Conservation (phyloP, 1,140 invertebrate genomes). For the Aphaenogaster ashmeadi region DNA sequence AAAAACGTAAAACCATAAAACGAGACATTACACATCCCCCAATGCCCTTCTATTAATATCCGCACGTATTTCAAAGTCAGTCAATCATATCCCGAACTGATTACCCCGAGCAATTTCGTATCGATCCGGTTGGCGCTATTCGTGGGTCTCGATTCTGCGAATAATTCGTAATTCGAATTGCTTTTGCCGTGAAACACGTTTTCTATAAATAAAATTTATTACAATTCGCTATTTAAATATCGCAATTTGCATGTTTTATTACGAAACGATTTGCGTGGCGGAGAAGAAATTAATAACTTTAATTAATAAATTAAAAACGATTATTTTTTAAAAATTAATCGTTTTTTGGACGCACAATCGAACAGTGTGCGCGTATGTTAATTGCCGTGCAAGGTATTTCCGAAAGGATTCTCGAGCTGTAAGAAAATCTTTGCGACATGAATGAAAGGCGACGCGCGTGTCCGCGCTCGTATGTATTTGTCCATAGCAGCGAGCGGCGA, state of each 20-base stretch:
- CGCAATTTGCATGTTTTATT: background rate
- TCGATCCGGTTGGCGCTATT: constrained; percentile 63
- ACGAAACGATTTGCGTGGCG: background rate
- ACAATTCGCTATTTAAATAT: background rate
- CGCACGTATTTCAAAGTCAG: constrained; percentile 71
- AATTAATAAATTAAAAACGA: no score
- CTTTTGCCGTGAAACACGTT: background rate
- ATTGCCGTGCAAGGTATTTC: background rate
- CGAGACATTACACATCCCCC: constrained; percentile 72
- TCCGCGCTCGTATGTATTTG: constrained; percentile 1
- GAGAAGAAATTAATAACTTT: background rate
- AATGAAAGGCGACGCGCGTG: constrained; percentile 13
- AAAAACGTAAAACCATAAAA: constrained; percentile 75
- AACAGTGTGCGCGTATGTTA: background rate
- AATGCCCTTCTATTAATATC: constrained; percentile 80
- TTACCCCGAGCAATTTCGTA: constrained; percentile 67
- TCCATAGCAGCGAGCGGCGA: constrained; percentile 6
- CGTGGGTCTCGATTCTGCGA: constrained; percentile 47
- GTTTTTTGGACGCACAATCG: background rate
- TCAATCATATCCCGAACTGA: constrained; percentile 77
- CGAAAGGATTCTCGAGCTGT: background rate
- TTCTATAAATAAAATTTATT: background rate
- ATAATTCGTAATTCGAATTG: constrained; percentile 19
- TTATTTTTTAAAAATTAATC: background rate
- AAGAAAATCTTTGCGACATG: background rate